phyloP scores from a whole-genome alignment of 2,888 invertebrate genomes.

The Apoda limacodes region DNA sequence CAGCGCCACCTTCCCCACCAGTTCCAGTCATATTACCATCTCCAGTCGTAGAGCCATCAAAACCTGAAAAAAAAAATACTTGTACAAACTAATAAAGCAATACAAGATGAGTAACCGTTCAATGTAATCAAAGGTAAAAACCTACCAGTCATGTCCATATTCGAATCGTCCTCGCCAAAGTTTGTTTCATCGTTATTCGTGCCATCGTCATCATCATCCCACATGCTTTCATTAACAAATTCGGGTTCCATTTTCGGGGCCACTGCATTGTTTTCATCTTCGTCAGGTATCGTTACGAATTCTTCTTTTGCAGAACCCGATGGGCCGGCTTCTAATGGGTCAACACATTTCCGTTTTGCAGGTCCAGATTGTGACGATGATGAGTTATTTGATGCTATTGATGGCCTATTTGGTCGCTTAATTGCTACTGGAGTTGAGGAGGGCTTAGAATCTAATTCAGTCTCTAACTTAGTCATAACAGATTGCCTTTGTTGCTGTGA shows the following conservation, averaged over 20 bases:
- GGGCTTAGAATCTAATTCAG: slow-evolving; percentile 73
- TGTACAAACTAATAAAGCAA: no score
- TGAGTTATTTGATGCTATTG: slow-evolving; percentile 71
- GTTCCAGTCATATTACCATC: slow-evolving; percentile 60
- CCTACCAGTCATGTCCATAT: slow-evolving; percentile 72
- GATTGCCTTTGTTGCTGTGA: slow-evolving; percentile 73
- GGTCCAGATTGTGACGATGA: slow-evolving; percentile 70
- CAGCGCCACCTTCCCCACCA: slow-evolving; percentile 62
- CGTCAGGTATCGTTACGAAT: slow-evolving; percentile 65
- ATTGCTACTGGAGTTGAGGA: slow-evolving; percentile 71
- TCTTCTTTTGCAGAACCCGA: slow-evolving; percentile 67
- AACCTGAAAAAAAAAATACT: no score
- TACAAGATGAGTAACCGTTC: not conserved
- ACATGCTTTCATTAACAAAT: slow-evolving; percentile 72
- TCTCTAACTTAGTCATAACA: slow-evolving; percentile 72
- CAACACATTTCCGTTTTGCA: slow-evolving; percentile 68
- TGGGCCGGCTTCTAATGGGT: slow-evolving; percentile 73
- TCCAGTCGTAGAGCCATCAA: slow-evolving; percentile 63
- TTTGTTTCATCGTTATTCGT: slow-evolving; percentile 72
- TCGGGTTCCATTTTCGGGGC: slow-evolving; percentile 77
- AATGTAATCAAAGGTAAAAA: slow-evolving; percentile 11
- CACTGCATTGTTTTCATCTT: slow-evolving; percentile 67
- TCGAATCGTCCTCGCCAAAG: slow-evolving; percentile 75
- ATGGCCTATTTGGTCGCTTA: slow-evolving; percentile 76
- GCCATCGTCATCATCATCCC: slow-evolving; percentile 72